Evolutionary conservation across 2,113 vertebrate genomes (phyloP), one percentile per base, ranked within the genome.

Genomic region (Poeciliopsis retropinna): DNA sequence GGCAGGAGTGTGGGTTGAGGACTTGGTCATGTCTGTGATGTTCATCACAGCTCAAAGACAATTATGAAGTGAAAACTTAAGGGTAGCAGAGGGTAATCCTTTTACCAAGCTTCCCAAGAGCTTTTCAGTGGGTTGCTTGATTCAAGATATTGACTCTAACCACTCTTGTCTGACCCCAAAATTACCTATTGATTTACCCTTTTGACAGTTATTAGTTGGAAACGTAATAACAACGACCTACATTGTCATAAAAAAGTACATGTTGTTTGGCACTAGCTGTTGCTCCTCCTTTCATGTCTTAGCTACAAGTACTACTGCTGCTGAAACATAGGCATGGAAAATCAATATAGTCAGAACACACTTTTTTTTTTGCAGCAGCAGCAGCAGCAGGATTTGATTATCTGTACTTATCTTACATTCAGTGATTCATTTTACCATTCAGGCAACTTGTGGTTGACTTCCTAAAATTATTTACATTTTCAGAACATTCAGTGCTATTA

Each of bases 111-210:
- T 89, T 84, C 90, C 86, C 72, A 63, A 28, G 73, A 88, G 80
- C 84, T 83, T 85, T 86, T 75, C 82, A 82, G 64, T 84, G 73
- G 77, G 80, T 78, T 72, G 75, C 85, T 77, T 87, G 85, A 83
- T 83, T 86, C 73, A 83, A 66, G 80, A 87, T 94, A 93, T 93
- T 90, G 92, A 93, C 89, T 89, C 54, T 76, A 79, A 73, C 79
- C 84, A 91, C 92, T 91, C 88, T 85, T 71, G 86, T 85, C 89
- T 87, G 85, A 73, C 87, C 88, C 84, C 81, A 90, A 91, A 93
- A 93, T 92, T 93, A 93, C 91, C 85, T 93, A 94, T 94, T 81
- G 92, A 94, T 95, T 94, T 91, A 85, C 81, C 88, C 91, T 90
- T 93, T 94, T 91, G 92, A 93, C 89, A 87, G 89, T 91, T 92